Evolutionary conservation across 1,140 invertebrate species (phyloP), one percentile per base, ranked within the genome.

Genomic region (Panagrolaimus sp.): DNA sequence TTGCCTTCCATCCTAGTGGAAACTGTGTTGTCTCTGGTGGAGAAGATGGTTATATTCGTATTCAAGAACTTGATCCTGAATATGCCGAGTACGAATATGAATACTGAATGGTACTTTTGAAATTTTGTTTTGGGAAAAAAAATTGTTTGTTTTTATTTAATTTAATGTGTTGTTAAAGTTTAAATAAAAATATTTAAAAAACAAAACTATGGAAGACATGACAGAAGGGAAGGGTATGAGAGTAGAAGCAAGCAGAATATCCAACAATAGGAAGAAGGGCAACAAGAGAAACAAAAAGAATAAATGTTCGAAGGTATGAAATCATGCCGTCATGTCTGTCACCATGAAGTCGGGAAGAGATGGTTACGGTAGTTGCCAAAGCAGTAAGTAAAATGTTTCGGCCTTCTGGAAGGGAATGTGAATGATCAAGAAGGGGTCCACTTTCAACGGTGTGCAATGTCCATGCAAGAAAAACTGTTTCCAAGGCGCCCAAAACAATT

Each of bases 71-170:
- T 85, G 96, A 99, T 88, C 89, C 89, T 83, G 89, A 90, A 32
- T 99, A 98, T 85, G 94, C 92, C 85, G 94, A 98, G 80, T 97
- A 94, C 85, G 90, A 91, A 79, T 94, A 96, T 85, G 94, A 98
- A 87, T 94, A 90, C 83, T 90, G 69, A 73, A 63, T 21, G 7
- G 44, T 65, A 66, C 78, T 78, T n/a, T 38, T 38, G 7, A 38
- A 38, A 7, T 38, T 38, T 38, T 38, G 32, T 38, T n/a, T 38
- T 38, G 32, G 32, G 2, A 14, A n/a, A 12, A 44, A 17, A 52
- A 45, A n/a, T 15, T 52, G 10, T n/a, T 55, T 69, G 17, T 69
- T 47, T 69, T 21, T 38, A 38, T 38, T 38, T 38, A 38, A 4
- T 38, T 38, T 38, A 38, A 38, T 38, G 32, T 7, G 32, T 38